Evolutionary conservation across 2,113 vertebrate species (phyloP).

Genomic region (Zingel zingel): DNA sequence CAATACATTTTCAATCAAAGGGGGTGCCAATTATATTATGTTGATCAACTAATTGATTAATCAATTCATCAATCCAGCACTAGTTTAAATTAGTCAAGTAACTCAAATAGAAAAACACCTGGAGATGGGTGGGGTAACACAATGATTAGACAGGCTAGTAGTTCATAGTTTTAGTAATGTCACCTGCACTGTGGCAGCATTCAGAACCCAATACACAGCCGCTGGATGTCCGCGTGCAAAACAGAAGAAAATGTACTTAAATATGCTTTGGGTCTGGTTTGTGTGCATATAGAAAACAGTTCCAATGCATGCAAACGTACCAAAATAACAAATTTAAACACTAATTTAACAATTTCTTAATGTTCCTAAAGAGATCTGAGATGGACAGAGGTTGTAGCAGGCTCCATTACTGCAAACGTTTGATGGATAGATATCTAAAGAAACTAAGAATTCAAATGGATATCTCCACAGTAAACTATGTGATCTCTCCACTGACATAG

Average conservation of each 20-base stretch:
- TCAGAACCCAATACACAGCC: not conserved
- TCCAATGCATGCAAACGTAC: not conserved
- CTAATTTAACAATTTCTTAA: too few relatives aligned
- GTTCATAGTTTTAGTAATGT: too few relatives aligned
- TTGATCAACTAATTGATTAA: too few relatives aligned
- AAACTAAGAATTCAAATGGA: conserved; percentile 15
- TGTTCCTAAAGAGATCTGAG: not conserved
- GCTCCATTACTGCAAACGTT: conserved; percentile 5
- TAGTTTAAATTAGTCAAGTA: too few relatives aligned
- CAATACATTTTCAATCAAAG: not conserved
- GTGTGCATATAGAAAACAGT: not conserved
- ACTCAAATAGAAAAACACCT: not conserved
- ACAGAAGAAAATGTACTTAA: not conserved
- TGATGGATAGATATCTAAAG: not conserved
- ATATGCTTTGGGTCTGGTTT: not conserved
- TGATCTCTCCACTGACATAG: conserved; percentile 38
- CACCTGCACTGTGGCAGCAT: not conserved
- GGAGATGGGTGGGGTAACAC: not conserved
- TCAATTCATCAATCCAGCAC: too few relatives aligned
- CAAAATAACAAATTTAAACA: not conserved
- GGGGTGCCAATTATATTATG: not conserved
- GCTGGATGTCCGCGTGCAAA: not conserved
- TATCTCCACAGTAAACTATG: conserved; percentile 24
- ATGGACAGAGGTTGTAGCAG: not conserved
- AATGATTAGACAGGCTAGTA: not conserved